Percentiles rank a stretch among this genome's conserved stretches.
phyloP scores from a whole-genome alignment of 2,888 invertebrate genomes.

The Spialia ferax region DNA sequence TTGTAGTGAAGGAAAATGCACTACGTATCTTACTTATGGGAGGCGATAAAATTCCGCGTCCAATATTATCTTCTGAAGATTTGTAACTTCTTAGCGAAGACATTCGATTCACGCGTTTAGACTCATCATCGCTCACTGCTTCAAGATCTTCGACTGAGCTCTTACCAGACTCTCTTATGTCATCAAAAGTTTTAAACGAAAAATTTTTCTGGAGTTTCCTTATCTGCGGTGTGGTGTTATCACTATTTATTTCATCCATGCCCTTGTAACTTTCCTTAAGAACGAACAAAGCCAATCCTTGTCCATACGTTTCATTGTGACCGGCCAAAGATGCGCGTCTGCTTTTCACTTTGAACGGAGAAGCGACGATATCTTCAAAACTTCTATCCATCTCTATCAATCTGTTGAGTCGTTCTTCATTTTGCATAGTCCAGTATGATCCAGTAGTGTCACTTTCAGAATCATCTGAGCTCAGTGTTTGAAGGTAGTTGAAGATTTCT shows the following conservation, averaged over 20 bases:
- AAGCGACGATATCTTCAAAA: conserved; percentile 78
- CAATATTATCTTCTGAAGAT: conserved; percentile 15
- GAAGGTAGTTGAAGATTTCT: conserved; percentile 70
- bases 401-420: conserved; percentile 53
- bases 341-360: conserved; percentile 71
- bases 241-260: conserved; percentile 58
- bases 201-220: conserved; percentile 69
- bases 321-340: conserved; percentile 73
- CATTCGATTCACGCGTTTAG: conserved; percentile 48
- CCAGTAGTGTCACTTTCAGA: conserved; percentile 49
- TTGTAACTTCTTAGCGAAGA: conserved; percentile 41
- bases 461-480: conserved; percentile 65
- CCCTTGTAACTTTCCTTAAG: conserved; percentile 71
- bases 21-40: neutral
- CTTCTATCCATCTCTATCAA: conserved; percentile 64
- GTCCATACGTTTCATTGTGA: conserved; percentile 52
- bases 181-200: conserved; percentile 57
- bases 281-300: conserved; percentile 61
- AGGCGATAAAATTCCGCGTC: neutral
- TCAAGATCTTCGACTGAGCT: conserved; percentile 50
- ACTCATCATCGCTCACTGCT: conserved; percentile 50
- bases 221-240: conserved; percentile 65
- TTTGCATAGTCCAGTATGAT: conserved; percentile 68
- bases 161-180: conserved; percentile 54
- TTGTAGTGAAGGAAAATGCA: conserved; percentile 16